phyloP scores from a whole-genome alignment of 2,797 vertebrate species.

The Lerista edwardsae region DNA sequence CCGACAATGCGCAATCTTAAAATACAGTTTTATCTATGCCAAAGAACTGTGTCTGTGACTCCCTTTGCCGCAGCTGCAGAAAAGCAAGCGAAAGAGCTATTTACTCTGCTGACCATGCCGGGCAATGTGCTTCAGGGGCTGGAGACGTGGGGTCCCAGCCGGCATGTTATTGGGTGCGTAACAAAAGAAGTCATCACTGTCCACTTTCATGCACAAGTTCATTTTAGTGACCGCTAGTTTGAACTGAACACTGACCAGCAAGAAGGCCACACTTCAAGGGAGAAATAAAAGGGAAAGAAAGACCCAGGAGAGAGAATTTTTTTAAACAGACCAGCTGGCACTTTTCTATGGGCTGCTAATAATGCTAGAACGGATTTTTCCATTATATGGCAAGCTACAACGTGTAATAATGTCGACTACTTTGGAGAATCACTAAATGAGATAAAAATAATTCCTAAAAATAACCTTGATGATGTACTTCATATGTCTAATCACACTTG shows the following conservation, averaged over 20 bases:
- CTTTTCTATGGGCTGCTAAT: not conserved
- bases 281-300: not conserved
- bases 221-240: not conserved
- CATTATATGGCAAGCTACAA: not conserved
- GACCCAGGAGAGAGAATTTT: not conserved
- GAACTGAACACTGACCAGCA: not conserved
- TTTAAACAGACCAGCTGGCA: not conserved
- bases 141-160: too few species aligned
- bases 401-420: not conserved
- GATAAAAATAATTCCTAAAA: constrained; percentile 22
- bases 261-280: too few species aligned
- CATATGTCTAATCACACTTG: not conserved
- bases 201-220: not conserved
- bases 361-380: not conserved
- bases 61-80: too few species aligned
- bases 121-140: too few species aligned
- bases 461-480: constrained; percentile 1
- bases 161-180: too few species aligned
- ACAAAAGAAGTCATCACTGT: too few species aligned
- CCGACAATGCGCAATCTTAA: too few species aligned
- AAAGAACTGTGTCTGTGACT: too few species aligned
- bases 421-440: constrained; percentile 1
- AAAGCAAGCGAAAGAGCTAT: too few species aligned
- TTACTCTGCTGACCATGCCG: too few species aligned
- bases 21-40: too few species aligned